Evolutionary conservation across 2,888 invertebrate genomes (phyloP), one percentile per base, ranked within the genome.

Genomic region (Pyrocoelia pectoralis): DNA sequence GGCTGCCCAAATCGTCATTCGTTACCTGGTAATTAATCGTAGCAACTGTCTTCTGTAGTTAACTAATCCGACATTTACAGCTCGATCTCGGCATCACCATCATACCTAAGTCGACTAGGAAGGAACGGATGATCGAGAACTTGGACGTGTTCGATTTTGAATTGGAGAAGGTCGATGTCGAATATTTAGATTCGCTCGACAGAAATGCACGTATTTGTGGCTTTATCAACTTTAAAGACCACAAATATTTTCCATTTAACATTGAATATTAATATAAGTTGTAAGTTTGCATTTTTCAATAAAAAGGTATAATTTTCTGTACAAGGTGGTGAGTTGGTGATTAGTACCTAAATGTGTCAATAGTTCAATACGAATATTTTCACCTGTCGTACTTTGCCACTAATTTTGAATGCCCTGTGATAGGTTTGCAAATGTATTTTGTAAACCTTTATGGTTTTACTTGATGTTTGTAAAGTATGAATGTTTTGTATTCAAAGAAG

Each of bases 81-180:
- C 58, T 77, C 12, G 70, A 72, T 38, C 67, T 78, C 55, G 77
- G 80, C 1, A 74, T 80, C 46, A 61, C 70, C 18, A 90, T 92
- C 12, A 92, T 95, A 67, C 94, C 95, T 0, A 95, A 95, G 78
- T 93, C 93, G 0, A 91, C 93, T 12, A 93, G 86, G 0, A 89
- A 89, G 70, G 81, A 86, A 0, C 84, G 91, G 71, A 89, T 93
- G 77, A 83, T 83, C 54, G 85, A 89, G 74, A 89, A 95, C 80
- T 87, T 91, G 70, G 77, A 90, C 65, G 88, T 94, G 9, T 88
- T 89, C 68, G 91, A 93, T 81, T 94, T 95, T 78, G 84, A 88
- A 69, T 81, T 95, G 69, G 83, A 85, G 0, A 72, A 81, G 0
- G 90, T 91, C 51, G 94, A 95, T 72, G 77, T 92, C 66, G 77